Evolutionary conservation across 2,113 vertebrate species (phyloP).

Genomic region (Felis chaus): DNA sequence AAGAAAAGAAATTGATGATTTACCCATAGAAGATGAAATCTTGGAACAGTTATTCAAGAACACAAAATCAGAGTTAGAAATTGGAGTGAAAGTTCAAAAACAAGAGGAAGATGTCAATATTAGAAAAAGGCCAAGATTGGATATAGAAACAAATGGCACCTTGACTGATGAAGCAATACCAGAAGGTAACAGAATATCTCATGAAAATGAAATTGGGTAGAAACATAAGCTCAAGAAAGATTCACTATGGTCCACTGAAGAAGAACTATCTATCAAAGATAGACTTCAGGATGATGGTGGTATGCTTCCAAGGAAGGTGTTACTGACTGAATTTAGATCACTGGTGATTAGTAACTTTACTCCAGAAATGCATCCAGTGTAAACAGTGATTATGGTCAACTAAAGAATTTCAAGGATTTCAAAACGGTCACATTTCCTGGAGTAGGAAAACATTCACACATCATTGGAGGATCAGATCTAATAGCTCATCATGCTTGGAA

Average conservation of each 20-base stretch:
- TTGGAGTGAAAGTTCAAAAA: constrained; percentile 70
- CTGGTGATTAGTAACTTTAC: constrained; percentile 84
- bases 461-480: constrained; percentile 93
- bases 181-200: background rate
- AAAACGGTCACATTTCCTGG: constrained; percentile 91
- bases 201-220: constrained; percentile 68
- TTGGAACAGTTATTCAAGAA: constrained; percentile 86
- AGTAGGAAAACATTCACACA: constrained; percentile 81
- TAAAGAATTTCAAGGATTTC: constrained; percentile 94
- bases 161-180: constrained; percentile 15
- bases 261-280: constrained; percentile 18
- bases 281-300: constrained; percentile 70
- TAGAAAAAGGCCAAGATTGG: constrained; percentile 79
- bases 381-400: constrained; percentile 68
- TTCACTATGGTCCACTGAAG: constrained; percentile 49
- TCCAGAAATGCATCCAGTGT: constrained; percentile 61
- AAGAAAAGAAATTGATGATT: constrained; percentile 87
- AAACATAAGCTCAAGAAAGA: constrained; percentile 69
- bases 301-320: constrained; percentile 87
- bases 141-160: constrained; percentile 47
- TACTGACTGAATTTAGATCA: constrained; percentile 92
- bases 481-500: constrained; percentile 89
- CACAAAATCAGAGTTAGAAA: constrained; percentile 83
- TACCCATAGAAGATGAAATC: constrained; percentile 71
- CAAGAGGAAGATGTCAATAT: constrained; percentile 47